Conservation (phyloP, 2,797 vertebrate species). For the Pristis pectinata region DNA sequence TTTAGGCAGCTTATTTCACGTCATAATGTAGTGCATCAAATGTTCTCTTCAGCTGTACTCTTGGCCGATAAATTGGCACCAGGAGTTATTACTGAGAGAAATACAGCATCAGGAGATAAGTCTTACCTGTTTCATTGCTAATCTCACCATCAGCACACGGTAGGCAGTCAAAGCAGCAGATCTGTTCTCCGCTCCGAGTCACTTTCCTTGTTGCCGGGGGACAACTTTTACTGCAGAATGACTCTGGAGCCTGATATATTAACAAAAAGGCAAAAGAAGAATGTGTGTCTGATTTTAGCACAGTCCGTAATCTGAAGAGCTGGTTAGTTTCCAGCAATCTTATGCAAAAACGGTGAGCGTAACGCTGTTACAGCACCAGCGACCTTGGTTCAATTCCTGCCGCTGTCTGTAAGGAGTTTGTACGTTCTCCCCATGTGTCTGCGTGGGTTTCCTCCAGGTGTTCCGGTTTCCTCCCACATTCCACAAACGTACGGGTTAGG, state of each 20-base stretch:
- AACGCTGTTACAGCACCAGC: too few species aligned
- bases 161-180: constrained; percentile 64
- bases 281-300: not conserved
- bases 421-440: too few species aligned
- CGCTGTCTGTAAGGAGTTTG: too few species aligned
- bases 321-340: not conserved
- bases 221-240: constrained; percentile 59
- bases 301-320: not conserved
- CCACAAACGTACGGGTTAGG: too few species aligned
- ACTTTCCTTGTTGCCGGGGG: constrained; percentile 54
- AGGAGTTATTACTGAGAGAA: not conserved
- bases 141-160: constrained; percentile 60
- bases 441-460: too few species aligned
- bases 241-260: constrained; percentile 49
- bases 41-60: not conserved
- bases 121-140: constrained; percentile 55
- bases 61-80: not conserved
- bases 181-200: constrained; percentile 55
- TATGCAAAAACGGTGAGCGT: too few species aligned
- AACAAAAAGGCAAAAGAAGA: not conserved
- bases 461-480: too few species aligned
- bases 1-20: not conserved
- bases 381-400: too few species aligned
- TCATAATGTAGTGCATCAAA: not conserved
- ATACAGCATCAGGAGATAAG: not conserved